phyloP scores from a whole-genome alignment of 2,888 invertebrate species.

The Branchellion lobata region DNA sequence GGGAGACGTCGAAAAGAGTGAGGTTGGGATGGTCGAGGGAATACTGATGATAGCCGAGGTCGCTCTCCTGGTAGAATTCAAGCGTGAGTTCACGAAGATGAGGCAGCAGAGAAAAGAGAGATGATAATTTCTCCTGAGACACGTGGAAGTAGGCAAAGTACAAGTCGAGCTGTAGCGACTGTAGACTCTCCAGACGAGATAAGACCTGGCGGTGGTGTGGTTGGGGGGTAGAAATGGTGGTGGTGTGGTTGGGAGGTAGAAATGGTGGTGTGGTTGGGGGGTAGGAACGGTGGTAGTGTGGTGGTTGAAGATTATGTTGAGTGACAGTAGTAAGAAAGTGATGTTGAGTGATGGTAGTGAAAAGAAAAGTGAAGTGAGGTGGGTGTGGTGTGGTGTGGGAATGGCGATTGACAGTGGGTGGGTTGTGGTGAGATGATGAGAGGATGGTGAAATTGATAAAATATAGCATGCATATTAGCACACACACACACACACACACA shows the following conservation, averaged over 20 bases:
- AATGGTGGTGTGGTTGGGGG: not conserved
- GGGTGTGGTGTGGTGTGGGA: too few relatives aligned
- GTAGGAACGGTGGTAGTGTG: too few relatives aligned
- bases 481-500: too few relatives aligned
- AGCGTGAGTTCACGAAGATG: constrained; percentile 56
- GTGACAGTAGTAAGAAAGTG: too few relatives aligned
- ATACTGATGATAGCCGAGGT: constrained; percentile 56
- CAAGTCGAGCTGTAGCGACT: constrained; percentile 58
- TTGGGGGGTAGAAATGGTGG: constrained; percentile 47
- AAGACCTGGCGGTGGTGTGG: constrained; percentile 52
- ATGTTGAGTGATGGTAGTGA: not conserved
- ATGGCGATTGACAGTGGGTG: too few relatives aligned
- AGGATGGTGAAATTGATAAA: too few relatives aligned
- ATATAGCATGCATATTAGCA: too few relatives aligned
- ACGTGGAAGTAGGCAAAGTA: constrained; percentile 57
- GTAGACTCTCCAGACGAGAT: constrained; percentile 54
- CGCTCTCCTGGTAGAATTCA: constrained; percentile 60
- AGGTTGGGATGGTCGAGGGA: constrained; percentile 55
- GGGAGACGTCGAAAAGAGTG: constrained; percentile 59
- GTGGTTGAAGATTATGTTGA: not conserved
- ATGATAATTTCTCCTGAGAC: constrained; percentile 55
- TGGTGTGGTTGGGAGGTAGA: too few relatives aligned
- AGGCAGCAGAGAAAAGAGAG: constrained; percentile 53
- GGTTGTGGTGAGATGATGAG: too few relatives aligned
- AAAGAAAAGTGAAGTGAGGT: not conserved